Conservation (phyloP, 1,140 invertebrate genomes). For the Drosophila oshimai region DNA sequence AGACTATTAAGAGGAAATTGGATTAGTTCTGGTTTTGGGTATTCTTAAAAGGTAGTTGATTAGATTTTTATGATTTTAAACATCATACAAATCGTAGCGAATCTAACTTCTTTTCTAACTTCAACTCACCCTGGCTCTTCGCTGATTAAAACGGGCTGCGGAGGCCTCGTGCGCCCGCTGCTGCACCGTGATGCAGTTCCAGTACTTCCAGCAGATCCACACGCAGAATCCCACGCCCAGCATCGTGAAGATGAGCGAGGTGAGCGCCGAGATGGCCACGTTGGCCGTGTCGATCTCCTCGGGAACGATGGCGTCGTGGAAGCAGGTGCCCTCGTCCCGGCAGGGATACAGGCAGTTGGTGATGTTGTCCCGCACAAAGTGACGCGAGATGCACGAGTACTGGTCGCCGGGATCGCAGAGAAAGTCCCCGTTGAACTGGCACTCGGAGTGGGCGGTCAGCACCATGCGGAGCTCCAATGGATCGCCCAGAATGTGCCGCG, state of each 20-base stretch:
- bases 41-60: too few relatives aligned
- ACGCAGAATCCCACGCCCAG: slow-evolving; percentile 78
- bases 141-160: slow-evolving; percentile 64
- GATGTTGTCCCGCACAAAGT: slow-evolving; percentile 77
- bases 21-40: neutral
- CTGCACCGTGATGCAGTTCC: slow-evolving; percentile 80
- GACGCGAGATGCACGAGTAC: slow-evolving; percentile 73
- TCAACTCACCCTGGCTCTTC: slow-evolving; percentile 46
- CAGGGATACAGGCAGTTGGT: slow-evolving; percentile 78
- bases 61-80: too few relatives aligned
- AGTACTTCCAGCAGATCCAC: slow-evolving; percentile 81
- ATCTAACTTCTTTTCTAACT: too few relatives aligned
- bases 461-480: slow-evolving; percentile 76
- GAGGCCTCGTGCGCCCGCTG: slow-evolving; percentile 75
- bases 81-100: too few relatives aligned
- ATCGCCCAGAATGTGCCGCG: slow-evolving; percentile 55
- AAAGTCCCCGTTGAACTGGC: slow-evolving; percentile 66
- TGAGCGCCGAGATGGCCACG: slow-evolving; percentile 76
- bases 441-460: slow-evolving; percentile 69
- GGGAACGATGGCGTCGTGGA: slow-evolving; percentile 53
- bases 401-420: slow-evolving; percentile 69
- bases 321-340: slow-evolving; percentile 72
- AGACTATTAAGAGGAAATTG: slow-evolving; percentile 36
- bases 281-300: slow-evolving; percentile 70
- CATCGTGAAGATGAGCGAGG: slow-evolving; percentile 82